Evolutionary conservation across 2,888 invertebrate genomes (phyloP), one percentile per base, ranked within the genome.

Genomic region (Tenthredo livida): DNA sequence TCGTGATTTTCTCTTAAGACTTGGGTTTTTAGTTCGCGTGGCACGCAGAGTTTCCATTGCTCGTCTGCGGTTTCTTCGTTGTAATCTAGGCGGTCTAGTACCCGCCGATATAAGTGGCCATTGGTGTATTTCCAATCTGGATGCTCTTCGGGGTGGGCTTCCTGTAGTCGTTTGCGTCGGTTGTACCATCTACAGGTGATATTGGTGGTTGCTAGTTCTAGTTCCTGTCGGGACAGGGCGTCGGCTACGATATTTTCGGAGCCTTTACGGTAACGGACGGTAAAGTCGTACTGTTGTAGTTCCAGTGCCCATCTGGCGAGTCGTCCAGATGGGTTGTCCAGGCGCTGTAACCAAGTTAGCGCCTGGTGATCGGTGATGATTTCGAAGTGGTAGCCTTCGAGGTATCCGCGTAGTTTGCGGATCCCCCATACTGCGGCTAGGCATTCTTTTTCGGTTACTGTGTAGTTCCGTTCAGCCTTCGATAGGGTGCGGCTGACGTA

Each of bases 331-430:
- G 85, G 84, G 0, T 29, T 85, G 6, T 77, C 70, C 1, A 91
- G 86, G 29, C 89, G 89, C 0, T 80, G n/a, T 29, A 84, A 73
- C 86, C 86, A 86, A 40, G 67, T 72, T 12, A 80, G 33, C 5
- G 86, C 40, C n/a, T 85, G 77, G 9, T 86, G 85, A 12, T 86
- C 86, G 21, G 86, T 86, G 1, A 70, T 65, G 3, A 85, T 54
- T 9, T 5, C 37, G 43, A 85, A 85, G 5, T 78, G 83, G 17
- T 85, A 85, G 5, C 85, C 85, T 17, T 86, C 84, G 1, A 85
- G n/a, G 43, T 85, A 85, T 6, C 77, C 84, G 7, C 78, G 50
- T 78, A 84, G 70, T n/a, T 84, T 84, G 25, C 82, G 80, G 0
- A 75, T 72, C 0, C 72, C 82, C 86, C 84, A 82, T 12, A 80